Conservation (phyloP, 2,888 invertebrate species). For the Loripinus fragilis region DNA sequence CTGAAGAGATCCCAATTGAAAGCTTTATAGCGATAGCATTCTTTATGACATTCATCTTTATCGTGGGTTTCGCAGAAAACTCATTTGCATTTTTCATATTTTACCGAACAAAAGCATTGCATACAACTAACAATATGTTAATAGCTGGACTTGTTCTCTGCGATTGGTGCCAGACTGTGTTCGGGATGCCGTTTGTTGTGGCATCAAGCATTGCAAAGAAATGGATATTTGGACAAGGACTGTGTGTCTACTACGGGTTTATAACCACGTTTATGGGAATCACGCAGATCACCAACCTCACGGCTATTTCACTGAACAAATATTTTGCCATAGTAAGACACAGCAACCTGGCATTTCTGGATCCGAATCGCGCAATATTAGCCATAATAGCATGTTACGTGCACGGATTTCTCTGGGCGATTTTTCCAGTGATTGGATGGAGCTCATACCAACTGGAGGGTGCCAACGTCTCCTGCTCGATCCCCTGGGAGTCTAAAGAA, state of each 20-base stretch:
- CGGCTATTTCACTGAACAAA: not conserved
- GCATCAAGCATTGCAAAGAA: not conserved
- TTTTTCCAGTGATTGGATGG: constrained; percentile 12
- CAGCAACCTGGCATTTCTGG: not conserved
- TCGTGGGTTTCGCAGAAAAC: constrained; percentile 1
- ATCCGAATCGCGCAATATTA: not conserved
- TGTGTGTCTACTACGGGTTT: constrained; percentile 18
- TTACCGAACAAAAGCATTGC: not conserved
- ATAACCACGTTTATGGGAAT: constrained; percentile 21
- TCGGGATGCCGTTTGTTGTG: constrained; percentile 9
- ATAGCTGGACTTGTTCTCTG: not conserved
- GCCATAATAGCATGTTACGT: not conserved
- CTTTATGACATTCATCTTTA: not conserved
- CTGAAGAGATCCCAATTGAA: too few relatives aligned
- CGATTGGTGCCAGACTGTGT: not conserved
- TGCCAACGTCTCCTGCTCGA: not conserved
- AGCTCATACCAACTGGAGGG: constrained; percentile 18
- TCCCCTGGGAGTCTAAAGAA: constrained; percentile 13
- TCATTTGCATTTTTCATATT: constrained; percentile 5
- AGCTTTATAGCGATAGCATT: constrained; percentile 4
- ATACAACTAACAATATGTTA: constrained; percentile 4
- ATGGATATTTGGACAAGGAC: not conserved
- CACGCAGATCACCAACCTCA: constrained; percentile 15
- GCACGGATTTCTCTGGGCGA: constrained; percentile 14
- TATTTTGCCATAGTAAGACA: constrained; percentile 3